A percentile compares a stretch with the other conserved stretches of the same genome.
These are phyloP conservation scores for Psammodynastes pulverulentus DNA, from an alignment of 2,113 vertebrate species.

Conservation along the genomic window DNA sequence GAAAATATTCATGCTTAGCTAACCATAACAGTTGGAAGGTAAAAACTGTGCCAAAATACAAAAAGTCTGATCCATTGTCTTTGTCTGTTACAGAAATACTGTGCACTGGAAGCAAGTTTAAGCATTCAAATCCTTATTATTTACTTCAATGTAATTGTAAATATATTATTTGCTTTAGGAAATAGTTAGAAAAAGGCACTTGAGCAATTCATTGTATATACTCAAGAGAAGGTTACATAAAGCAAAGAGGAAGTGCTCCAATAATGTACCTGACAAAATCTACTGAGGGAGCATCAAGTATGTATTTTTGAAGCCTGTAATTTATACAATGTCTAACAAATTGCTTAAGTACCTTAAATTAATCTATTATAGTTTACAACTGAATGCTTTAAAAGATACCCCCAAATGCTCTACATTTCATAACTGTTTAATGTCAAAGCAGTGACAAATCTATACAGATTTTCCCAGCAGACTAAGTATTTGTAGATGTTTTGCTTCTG, in stretches of 20 bases:
- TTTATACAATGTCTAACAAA: conserved; percentile 44
- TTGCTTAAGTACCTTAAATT: conserved; percentile 29
- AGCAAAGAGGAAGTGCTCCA: conserved; percentile 20
- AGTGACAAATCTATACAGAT: conserved; percentile 39
- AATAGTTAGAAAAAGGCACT: conserved; percentile 13
- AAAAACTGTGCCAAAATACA: not conserved
- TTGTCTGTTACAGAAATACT: not conserved
- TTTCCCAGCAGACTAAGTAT: conserved; percentile 34
- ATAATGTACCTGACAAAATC: conserved; percentile 31
- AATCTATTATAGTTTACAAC: conserved; percentile 39
- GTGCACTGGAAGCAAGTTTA: not conserved
- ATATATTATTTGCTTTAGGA: conserved; percentile 23
- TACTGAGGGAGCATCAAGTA: conserved; percentile 32
- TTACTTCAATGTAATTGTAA: conserved; percentile 44
- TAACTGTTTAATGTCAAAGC: conserved; percentile 56
- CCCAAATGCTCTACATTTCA: conserved; percentile 37
- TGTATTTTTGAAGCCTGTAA: conserved; percentile 39
- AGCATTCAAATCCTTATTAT: conserved; percentile 14
- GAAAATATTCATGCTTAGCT: not conserved
- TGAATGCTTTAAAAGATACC: conserved; percentile 39
- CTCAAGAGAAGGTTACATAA: conserved; percentile 17
- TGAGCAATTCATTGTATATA: conserved; percentile 12
- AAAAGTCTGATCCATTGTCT: not conserved
- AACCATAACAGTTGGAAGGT: not conserved
- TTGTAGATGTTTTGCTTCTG: conserved; percentile 48